Evolutionary conservation across 2,113 vertebrate genomes (phyloP).

Genomic region (Rhea americana): DNA sequence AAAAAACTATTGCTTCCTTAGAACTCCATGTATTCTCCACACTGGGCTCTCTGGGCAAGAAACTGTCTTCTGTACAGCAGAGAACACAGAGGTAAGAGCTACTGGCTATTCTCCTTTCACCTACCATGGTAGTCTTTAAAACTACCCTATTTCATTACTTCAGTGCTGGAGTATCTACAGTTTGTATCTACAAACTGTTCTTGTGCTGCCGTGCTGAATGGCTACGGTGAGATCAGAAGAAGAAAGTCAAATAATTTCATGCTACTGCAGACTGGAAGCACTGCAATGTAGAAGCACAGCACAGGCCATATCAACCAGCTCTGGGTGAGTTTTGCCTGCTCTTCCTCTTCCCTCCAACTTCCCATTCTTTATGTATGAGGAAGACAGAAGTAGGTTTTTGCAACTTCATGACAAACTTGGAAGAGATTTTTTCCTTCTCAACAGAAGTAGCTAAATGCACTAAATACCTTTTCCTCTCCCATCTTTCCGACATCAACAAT

Average conservation of each 20-base stretch:
- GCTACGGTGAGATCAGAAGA: background rate
- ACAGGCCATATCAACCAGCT: background rate
- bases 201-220: background rate
- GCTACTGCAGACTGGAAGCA: background rate
- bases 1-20: background rate
- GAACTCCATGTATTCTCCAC: background rate
- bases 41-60: background rate
- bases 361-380: accelerated
- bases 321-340: background rate
- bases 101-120: background rate
- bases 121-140: background rate
- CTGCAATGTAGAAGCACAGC: background rate
- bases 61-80: background rate
- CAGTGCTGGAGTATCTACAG: background rate
- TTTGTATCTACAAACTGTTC: background rate
- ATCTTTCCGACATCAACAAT: background rate
- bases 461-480: no score
- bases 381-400: background rate
- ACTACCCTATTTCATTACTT: background rate
- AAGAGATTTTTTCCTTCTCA: background rate
- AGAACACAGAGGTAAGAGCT: background rate
- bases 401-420: background rate
- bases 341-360: background rate
- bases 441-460: background rate
- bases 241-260: background rate